Conservation (phyloP, 2,797 vertebrate genomes). For the Sebastes matsubarae region DNA sequence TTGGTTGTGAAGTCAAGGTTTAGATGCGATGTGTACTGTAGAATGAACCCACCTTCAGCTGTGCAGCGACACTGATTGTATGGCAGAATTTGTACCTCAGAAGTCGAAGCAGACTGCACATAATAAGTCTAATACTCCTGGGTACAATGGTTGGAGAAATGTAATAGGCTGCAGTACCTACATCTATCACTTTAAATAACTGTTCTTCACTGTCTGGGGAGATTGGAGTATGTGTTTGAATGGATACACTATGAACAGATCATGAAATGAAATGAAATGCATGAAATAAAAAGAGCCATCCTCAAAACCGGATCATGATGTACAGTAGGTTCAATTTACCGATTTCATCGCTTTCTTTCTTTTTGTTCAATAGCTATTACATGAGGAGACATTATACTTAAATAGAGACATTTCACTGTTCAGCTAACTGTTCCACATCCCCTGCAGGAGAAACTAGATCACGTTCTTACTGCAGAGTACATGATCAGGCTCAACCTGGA, state of each 20-base stretch:
- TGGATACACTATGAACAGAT: neutral
- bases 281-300: constrained; percentile 7
- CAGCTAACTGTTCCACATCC: constrained; percentile 16
- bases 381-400: constrained; percentile 6
- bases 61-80: constrained; percentile 7
- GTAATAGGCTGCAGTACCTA: constrained; percentile 6
- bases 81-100: neutral
- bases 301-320: neutral
- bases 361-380: constrained; percentile 32
- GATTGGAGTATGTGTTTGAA: neutral
- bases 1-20: constrained; percentile 12
- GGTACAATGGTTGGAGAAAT: neutral
- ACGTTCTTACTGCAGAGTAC: constrained; percentile 53
- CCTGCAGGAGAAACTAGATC: constrained; percentile 32
- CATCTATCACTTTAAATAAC: constrained; percentile 20
- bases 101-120: constrained; percentile 4
- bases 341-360: constrained; percentile 8
- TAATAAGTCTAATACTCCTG: constrained; percentile 22
- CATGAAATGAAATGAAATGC: neutral
- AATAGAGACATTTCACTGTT: constrained; percentile 22
- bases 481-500: constrained; percentile 25
- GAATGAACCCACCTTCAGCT: neutral
- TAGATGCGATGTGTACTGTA: neutral
- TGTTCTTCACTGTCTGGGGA: constrained; percentile 8
- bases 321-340: neutral